phyloP scores from a whole-genome alignment of 2,888 invertebrate genomes.

The Gonocerus acuteangulatus region DNA sequence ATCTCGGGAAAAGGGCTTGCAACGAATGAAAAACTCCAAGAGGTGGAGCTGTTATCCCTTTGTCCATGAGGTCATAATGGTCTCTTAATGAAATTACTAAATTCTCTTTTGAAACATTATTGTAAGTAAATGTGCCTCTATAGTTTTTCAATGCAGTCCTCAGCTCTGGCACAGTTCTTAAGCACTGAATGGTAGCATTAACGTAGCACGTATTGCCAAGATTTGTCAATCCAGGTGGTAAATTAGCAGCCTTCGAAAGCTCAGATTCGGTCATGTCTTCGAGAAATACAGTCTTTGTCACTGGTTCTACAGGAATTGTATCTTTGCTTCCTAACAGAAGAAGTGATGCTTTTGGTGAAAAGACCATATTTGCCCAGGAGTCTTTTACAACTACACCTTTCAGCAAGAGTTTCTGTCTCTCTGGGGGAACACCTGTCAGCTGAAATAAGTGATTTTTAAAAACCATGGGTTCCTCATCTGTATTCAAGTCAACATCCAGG shows the following conservation, averaged over 20 bases:
- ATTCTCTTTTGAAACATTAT: not conserved
- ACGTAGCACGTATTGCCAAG: conserved; percentile 97
- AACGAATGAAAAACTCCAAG: conserved; percentile 70
- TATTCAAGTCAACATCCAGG: not conserved
- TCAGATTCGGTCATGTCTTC: not conserved
- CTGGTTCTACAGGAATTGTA: not conserved
- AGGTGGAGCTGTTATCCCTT: conserved; percentile 59
- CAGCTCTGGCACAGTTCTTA: conserved; percentile 90
- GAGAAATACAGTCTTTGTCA: not conserved
- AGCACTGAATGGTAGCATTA: conserved; percentile 94
- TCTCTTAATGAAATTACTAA: conserved; percentile 53
- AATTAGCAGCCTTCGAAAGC: conserved; percentile 42
- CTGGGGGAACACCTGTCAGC: not conserved
- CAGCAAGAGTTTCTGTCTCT: conserved; percentile 1
- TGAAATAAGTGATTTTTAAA: not conserved
- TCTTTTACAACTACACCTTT: conserved; percentile 2
- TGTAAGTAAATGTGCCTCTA: conserved; percentile 50
- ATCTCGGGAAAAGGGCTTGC: conserved; percentile 70
- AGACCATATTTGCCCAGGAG: not conserved
- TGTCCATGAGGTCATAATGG: conserved; percentile 68
- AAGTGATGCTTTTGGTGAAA: not conserved
- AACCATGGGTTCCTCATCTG: not conserved
- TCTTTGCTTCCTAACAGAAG: not conserved
- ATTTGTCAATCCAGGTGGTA: conserved; percentile 88
- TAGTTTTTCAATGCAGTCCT: conserved; percentile 61